phyloP scores from a whole-genome alignment of 2,113 vertebrate genomes.

The Microcebus tavaratra region DNA sequence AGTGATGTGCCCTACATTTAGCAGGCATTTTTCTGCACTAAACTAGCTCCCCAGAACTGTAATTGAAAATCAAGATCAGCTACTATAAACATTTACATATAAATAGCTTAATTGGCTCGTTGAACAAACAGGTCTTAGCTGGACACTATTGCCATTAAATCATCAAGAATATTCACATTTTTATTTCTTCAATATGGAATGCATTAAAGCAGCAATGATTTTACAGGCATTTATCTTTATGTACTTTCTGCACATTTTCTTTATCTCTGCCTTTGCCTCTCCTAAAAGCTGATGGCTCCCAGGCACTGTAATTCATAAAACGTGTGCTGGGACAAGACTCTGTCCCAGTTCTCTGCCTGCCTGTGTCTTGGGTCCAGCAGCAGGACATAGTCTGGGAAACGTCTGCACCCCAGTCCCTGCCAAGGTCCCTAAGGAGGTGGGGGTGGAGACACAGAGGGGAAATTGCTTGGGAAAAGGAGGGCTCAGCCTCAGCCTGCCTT shows the following conservation, averaged over 20 bases:
- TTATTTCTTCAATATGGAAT: constrained; percentile 77
- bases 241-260: constrained; percentile 78
- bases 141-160: constrained; percentile 65
- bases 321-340: constrained; percentile 76
- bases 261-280: constrained; percentile 74
- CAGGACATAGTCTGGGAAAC: constrained; percentile 87
- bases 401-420: constrained; percentile 82
- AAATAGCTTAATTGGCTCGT: constrained; percentile 65
- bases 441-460: constrained; percentile 85
- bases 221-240: constrained; percentile 80
- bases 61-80: constrained; percentile 57
- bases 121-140: constrained; percentile 65
- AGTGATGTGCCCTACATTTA: not conserved
- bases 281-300: constrained; percentile 76
- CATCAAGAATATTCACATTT: constrained; percentile 75
- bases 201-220: constrained; percentile 71
- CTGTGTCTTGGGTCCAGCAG: constrained; percentile 81
- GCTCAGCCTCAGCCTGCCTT: constrained; percentile 82
- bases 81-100: constrained; percentile 67
- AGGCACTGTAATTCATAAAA: constrained; percentile 75
- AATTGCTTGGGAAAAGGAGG: constrained; percentile 88
- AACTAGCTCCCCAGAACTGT: constrained; percentile 27
- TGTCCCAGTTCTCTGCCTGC: constrained; percentile 73
- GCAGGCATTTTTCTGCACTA: constrained; percentile 49
- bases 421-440: not conserved